Evolutionary conservation across 2,797 vertebrate genomes (phyloP).

Genomic region (Gymnocypris eckloni): DNA sequence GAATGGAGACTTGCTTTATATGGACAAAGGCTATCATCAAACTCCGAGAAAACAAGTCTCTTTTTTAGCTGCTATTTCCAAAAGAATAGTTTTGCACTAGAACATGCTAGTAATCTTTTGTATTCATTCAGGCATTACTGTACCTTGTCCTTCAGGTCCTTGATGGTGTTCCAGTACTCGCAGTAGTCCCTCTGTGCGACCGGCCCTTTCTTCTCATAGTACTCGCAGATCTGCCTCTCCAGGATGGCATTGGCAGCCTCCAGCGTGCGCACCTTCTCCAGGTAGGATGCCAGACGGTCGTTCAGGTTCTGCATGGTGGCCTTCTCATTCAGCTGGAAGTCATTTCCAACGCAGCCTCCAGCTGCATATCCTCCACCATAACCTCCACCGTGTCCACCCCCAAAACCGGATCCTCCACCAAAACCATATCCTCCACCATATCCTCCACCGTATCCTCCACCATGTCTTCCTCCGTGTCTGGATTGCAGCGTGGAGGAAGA

Average conservation of each 20-base stretch:
- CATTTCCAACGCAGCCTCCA: conserved; percentile 8
- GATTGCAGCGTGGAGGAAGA: conserved; percentile 61
- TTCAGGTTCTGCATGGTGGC: conserved; percentile 97
- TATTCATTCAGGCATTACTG: not conserved
- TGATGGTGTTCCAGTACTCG: conserved; percentile 85
- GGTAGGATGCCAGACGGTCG: conserved; percentile 89
- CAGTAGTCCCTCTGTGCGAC: conserved; percentile 83
- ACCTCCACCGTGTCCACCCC: conserved; percentile 40
- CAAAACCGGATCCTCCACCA: conserved; percentile 3
- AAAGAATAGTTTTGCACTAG: not conserved
- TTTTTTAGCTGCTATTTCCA: not conserved
- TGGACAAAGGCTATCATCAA: not conserved
- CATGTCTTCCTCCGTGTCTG: not conserved
- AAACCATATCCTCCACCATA: not conserved
- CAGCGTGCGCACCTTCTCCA: conserved; percentile 89
- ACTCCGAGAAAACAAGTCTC: not conserved
- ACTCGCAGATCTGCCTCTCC: conserved; percentile 83
- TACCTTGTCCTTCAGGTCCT: conserved; percentile 92
- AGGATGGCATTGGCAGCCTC: conserved; percentile 83
- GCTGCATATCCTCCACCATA: not conserved
- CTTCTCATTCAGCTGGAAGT: conserved; percentile 82
- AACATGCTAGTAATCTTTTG: not conserved
- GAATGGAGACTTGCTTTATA: not conserved
- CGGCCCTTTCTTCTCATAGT: conserved; percentile 84
- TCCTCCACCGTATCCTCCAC: conserved; percentile 54